These are phyloP conservation scores for Carterocephalus palaemon DNA, from an alignment of 2,888 invertebrate species.

Conservation along the genomic window DNA sequence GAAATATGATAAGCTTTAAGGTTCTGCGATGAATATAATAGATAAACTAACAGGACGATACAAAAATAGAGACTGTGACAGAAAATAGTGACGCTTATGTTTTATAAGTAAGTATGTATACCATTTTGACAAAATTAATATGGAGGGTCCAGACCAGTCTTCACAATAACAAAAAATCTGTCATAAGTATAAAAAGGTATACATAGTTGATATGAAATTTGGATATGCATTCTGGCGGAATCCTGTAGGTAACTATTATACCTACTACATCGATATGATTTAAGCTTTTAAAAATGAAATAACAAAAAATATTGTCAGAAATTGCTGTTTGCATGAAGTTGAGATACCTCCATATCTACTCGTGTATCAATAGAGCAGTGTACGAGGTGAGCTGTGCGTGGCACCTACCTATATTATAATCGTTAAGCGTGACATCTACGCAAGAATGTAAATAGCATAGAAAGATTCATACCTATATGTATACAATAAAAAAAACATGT, in stretches of 20 bases:
- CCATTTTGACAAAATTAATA: constrained; percentile 9
- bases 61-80: constrained; percentile 14
- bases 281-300: not conserved
- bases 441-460: constrained; percentile 12
- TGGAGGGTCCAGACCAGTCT: constrained; percentile 23
- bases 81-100: constrained; percentile 11
- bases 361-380: not conserved
- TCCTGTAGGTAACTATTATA: constrained; percentile 3
- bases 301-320: too few relatives aligned
- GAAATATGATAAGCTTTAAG: constrained; percentile 20
- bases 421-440: constrained; percentile 6
- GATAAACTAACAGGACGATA: constrained; percentile 3
- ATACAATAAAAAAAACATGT: constrained; percentile 50
- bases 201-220: constrained; percentile 11
- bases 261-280: not conserved
- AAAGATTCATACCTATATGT: constrained; percentile 16
- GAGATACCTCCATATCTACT: not conserved
- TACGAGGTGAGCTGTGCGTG: too few relatives aligned
- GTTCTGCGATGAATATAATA: constrained; percentile 16
- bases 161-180: constrained; percentile 15
- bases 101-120: constrained; percentile 7
- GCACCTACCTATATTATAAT: too few relatives aligned
- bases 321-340: too few relatives aligned
- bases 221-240: constrained; percentile 15
- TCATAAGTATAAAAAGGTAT: constrained; percentile 11